These are phyloP conservation scores for Halisarca cf. caerulea DNA, from an alignment of 37 sponge, comb jelly and placozoan genomes.

Conservation along the genomic window DNA sequence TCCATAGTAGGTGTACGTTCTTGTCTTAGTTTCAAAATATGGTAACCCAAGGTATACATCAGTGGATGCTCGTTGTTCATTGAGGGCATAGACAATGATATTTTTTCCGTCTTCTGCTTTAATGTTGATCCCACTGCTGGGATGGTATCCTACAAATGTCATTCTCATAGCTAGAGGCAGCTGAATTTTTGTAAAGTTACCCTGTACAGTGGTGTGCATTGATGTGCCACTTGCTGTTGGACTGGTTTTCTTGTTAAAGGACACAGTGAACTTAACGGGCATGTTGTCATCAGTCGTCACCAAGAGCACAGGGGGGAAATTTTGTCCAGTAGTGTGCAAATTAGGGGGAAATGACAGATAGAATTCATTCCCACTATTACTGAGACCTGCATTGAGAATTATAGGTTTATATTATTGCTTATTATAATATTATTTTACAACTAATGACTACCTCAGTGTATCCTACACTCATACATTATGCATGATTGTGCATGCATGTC, in stretches of 20 bases:
- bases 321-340: background rate
- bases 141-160: background rate
- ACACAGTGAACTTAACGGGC: constrained; percentile 16
- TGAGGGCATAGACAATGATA: constrained; percentile 51
- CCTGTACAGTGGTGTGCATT: background rate
- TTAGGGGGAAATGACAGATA: background rate
- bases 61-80: constrained; percentile 26
- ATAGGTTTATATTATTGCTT: no score
- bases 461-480: no score
- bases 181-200: background rate
- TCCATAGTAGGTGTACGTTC: constrained; percentile 43
- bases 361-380: constrained; percentile 40
- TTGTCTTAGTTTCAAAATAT: background rate
- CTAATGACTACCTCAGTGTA: no score
- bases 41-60: constrained; percentile 61
- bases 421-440: no score
- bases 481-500: no score
- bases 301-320: background rate
- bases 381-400: background rate
- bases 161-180: background rate
- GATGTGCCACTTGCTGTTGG: no score
- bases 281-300: constrained; percentile 28
- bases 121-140: background rate
- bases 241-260: background rate
- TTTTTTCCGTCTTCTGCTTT: constrained; percentile 6